Conservation (phyloP, 2,797 vertebrate genomes). For the Taenioides sp. region DNA sequence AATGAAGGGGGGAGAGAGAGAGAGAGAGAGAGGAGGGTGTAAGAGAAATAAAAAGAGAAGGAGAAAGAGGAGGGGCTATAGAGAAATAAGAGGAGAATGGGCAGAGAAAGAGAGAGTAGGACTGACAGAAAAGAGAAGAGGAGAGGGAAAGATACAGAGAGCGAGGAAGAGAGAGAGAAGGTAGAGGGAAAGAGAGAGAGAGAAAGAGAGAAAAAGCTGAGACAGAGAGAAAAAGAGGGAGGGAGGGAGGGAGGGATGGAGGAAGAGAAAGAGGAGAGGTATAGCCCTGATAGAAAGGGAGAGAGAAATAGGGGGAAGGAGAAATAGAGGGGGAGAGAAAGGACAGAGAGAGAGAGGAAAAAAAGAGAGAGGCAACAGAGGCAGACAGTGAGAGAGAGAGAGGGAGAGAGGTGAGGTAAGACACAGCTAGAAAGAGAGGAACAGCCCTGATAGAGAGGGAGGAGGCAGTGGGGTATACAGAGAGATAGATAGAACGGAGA, state of each 20-base stretch:
- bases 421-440: not conserved
- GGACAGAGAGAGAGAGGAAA: not conserved
- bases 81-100: not conserved
- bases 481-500: not conserved
- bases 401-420: not conserved
- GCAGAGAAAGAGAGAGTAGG: not conserved
- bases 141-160: not conserved
- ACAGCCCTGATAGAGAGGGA: not conserved
- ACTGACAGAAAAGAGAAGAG: not conserved
- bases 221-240: too few relatives aligned
- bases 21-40: too few relatives aligned
- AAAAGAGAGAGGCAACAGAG: not conserved
- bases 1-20: not conserved
- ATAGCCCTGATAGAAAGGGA: not conserved
- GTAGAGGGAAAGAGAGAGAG: too few relatives aligned
- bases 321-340: not conserved
- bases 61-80: not conserved
- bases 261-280: not conserved
- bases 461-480: not conserved
- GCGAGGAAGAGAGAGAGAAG: not conserved
- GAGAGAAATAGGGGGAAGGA: not conserved
- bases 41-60: not conserved
- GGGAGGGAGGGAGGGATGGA: not conserved
- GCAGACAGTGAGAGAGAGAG: not conserved
- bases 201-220: not conserved